Conservation (phyloP, 2,888 invertebrate genomes). For the Norana najaformis region DNA sequence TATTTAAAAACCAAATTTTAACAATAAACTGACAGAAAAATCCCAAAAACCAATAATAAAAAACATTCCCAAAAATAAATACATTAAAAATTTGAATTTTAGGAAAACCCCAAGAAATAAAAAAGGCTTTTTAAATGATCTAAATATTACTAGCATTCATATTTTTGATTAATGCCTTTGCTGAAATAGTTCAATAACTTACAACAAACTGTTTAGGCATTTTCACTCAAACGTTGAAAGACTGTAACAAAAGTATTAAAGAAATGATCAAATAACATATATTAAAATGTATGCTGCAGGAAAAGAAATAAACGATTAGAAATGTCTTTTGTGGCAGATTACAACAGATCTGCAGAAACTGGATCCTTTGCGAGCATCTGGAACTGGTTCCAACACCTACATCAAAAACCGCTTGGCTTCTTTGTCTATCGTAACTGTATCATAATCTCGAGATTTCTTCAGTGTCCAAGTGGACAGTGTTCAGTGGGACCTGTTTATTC, state of each 20-base stretch:
- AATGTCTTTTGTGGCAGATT: not conserved
- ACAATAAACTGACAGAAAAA: constrained; percentile 6
- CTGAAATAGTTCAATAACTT: not conserved
- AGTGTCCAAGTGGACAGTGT: not conserved
- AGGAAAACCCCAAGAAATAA: not conserved
- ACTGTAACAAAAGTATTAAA: not conserved
- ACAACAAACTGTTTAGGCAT: not conserved
- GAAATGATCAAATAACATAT: not conserved
- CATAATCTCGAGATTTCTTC: not conserved
- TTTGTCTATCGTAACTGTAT: not conserved
- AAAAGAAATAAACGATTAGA: not conserved
- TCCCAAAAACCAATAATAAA: not conserved
- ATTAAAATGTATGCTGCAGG: not conserved
- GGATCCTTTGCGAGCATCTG: not conserved
- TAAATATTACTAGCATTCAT: not conserved
- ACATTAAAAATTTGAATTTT: not conserved
- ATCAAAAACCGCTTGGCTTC: too few species aligned
- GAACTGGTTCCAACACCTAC: too few species aligned
- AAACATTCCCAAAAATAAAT: not conserved
- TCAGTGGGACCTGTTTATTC: not conserved
- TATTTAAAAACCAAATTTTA: not conserved
- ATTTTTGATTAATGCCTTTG: not conserved
- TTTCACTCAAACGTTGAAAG: not conserved
- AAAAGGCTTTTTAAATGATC: too few species aligned
- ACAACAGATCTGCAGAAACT: not conserved